Conservation (phyloP, 23 tunicate species). For the Corella eumyota region DNA sequence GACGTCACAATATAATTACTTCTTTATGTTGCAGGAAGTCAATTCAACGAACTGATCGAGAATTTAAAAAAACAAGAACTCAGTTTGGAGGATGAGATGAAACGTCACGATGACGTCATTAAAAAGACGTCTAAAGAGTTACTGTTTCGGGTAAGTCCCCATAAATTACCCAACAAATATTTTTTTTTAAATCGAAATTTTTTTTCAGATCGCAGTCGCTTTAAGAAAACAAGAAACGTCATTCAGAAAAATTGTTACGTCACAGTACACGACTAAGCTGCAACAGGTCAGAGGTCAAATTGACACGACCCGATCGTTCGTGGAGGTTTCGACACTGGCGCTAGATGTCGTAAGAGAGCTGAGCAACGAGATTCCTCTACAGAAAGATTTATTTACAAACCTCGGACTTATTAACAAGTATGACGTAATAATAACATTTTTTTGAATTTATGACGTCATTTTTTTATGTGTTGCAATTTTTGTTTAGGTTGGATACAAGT, state of each 20-base stretch:
- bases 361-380: slow-evolving; percentile 4
- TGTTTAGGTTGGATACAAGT: too few relatives aligned
- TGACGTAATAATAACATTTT: too few relatives aligned
- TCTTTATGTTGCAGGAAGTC: not conserved
- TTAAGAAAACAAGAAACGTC: slow-evolving; percentile 8
- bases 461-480: too few relatives aligned
- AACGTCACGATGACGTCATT: slow-evolving; percentile 4
- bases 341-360: slow-evolving; percentile 23
- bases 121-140: slow-evolving; percentile 12
- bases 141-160: slow-evolving; percentile 6
- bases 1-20: too few relatives aligned
- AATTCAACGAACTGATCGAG: not conserved
- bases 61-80: not conserved
- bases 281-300: slow-evolving; percentile 1
- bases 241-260: not conserved
- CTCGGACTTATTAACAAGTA: slow-evolving; percentile 19
- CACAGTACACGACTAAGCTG: not conserved
- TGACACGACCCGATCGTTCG: slow-evolving; percentile 1
- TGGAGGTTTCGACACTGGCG: slow-evolving; percentile 2
- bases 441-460: too few relatives aligned
- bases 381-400: slow-evolving; percentile 10
- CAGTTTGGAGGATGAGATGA: not conserved
- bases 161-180: not conserved
- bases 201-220: slow-evolving; percentile 8
- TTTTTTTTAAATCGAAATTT: not conserved